Base-by-base conservation (phyloP, 2,888 invertebrate species). In the Leptodirus hochenwartii region DNA sequence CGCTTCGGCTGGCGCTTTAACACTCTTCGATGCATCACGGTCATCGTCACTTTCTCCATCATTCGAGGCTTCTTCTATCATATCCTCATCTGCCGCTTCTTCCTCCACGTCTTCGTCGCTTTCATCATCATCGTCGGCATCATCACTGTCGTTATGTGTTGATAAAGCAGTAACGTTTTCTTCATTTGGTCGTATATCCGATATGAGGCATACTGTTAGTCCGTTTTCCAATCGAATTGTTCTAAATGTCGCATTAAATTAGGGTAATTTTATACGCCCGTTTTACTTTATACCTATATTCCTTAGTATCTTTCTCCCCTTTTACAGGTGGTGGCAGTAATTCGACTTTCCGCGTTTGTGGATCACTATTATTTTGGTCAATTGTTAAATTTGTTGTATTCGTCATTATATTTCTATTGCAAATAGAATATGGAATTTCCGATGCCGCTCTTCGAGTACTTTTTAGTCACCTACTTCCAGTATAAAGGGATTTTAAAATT, bases 271-370 rank as follows among this genome's bases (percentile, higher is more conserved):
- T 17, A 15, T 12, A 26, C 17, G 25, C 17, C 11, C 6, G n/a
- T 14, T 14, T 10, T 28, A 27, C 12, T 31, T 28, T n/a, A 40
- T 41, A 79, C 79, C 68, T 77, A 49, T 82, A 82, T 32, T 70
- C 57, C 48, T 82, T 84, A 48, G 74, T 74, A 53, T 84, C 84
- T 39, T 69, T 71, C 31, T 63, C 64, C 28, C 81, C 79, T 55
- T 80, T 78, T 17, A 66, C 61, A 6, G 82, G 81, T 38, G 59
- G 54, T 15, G 43, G 39, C 24, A 56, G 38, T 12, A 47, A 42
- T 39, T 49, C 43, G 34, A 49, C n/a, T n/a, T n/a, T n/a, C n/a
- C n/a, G n/a, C n/a, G n/a, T n/a, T n/a, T n/a, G n/a, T n/a, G n/a
- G n/a, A n/a, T n/a, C n/a, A n/a, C n/a, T n/a, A n/a, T n/a, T n/a